Evolutionary conservation across 2,888 invertebrate genomes (phyloP).

Genomic region (Eupelmus urozonus): DNA sequence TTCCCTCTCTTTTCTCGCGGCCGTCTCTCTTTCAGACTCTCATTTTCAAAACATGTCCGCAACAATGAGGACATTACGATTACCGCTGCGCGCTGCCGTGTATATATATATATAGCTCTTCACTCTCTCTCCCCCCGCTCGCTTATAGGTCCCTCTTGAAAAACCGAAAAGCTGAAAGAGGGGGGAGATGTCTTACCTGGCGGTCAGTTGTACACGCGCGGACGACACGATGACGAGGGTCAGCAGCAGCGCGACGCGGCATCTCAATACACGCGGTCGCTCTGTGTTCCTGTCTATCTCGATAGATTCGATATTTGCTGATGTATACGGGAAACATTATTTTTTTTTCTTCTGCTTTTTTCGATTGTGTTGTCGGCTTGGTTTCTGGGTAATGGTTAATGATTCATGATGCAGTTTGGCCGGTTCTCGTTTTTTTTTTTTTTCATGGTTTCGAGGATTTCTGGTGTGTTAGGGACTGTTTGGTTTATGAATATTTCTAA

Average conservation of each 20-base stretch:
- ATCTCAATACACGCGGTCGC: conserved; percentile 68
- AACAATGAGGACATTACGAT: conserved; percentile 76
- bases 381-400: too few species aligned
- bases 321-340: too few species aligned
- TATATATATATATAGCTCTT: conserved; percentile 40
- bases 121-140: neutral
- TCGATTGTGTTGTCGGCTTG: too few species aligned
- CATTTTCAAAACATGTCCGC: conserved; percentile 77
- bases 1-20: conserved; percentile 33
- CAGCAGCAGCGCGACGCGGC: conserved; percentile 73
- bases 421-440: too few species aligned
- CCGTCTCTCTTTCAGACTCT: conserved; percentile 54
- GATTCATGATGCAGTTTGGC: too few species aligned
- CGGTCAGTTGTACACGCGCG: conserved; percentile 69
- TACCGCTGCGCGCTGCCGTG: conserved; percentile 67
- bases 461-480: too few species aligned
- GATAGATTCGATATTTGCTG: conserved; percentile 35
- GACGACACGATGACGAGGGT: too few species aligned
- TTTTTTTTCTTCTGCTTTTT: too few species aligned
- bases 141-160: conserved; percentile 5
- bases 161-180: conserved; percentile 4
- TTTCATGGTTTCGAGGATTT: too few species aligned
- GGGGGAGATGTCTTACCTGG: conserved; percentile 65
- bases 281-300: conserved; percentile 18
- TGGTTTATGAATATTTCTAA: too few species aligned